Evolutionary conservation across 2,888 invertebrate genomes (phyloP).

Genomic region (Tupiocoris notatus): DNA sequence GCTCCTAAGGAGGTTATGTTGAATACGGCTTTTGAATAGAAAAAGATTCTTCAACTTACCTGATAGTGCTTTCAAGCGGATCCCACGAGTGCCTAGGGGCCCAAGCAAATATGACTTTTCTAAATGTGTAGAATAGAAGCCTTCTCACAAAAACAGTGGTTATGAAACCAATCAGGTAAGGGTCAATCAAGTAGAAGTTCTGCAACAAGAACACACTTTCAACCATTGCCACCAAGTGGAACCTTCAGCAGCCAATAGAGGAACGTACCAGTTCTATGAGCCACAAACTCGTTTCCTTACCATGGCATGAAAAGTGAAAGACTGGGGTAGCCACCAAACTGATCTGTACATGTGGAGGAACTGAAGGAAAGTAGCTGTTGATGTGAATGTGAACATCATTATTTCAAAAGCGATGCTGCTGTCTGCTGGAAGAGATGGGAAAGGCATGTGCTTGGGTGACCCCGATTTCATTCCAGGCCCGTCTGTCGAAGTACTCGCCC

Average conservation of each 20-base stretch:
- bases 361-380: slow-evolving; percentile 79
- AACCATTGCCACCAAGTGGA: too few species aligned
- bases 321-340: slow-evolving; percentile 96
- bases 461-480: slow-evolving; percentile 43
- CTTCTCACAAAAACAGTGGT: slow-evolving; percentile 76
- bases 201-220: slow-evolving; percentile 54
- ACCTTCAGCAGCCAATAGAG: too few species aligned
- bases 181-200: slow-evolving; percentile 94
- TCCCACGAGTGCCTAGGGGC: slow-evolving; percentile 50
- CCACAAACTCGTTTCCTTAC: too few species aligned
- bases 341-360: slow-evolving; percentile 93
- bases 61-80: slow-evolving; percentile 54
- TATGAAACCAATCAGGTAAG: slow-evolving; percentile 81
- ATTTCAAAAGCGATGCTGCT: slow-evolving; percentile 82
- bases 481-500: neutral
- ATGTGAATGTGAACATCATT: slow-evolving; percentile 76
- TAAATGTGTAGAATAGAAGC: slow-evolving; percentile 66
- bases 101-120: slow-evolving; percentile 56
- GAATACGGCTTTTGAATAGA: too few species aligned
- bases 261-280: too few species aligned
- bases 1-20: too few species aligned
- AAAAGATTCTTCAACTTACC: slow-evolving; percentile 53
- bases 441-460: slow-evolving; percentile 76
- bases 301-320: slow-evolving; percentile 82
- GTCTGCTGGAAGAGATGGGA: slow-evolving; percentile 74